Percentiles rank a stretch among this genome's conserved stretches.
These are phyloP conservation scores for Caprella mutica DNA, from an alignment of 2,888 invertebrate species.

Conservation along the genomic window DNA sequence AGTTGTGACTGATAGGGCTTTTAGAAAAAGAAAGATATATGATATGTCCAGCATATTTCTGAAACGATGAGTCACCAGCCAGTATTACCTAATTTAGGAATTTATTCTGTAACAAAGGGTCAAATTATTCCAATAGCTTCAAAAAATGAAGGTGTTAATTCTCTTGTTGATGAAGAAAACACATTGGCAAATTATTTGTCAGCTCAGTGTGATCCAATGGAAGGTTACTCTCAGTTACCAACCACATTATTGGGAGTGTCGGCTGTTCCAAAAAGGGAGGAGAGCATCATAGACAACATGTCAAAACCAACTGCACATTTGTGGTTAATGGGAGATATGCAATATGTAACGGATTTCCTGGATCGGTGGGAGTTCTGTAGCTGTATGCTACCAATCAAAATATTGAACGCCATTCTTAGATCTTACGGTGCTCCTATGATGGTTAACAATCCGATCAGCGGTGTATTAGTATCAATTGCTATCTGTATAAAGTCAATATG, in stretches of 20 bases:
- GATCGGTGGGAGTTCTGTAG: slow-evolving; percentile 19
- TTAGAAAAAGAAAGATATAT: too few species aligned
- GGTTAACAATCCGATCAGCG: slow-evolving; percentile 21
- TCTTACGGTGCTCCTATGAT: slow-evolving; percentile 19
- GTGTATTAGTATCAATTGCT: slow-evolving; percentile 7
- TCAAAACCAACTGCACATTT: background rate
- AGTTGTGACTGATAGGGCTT: too few species aligned
- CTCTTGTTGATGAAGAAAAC: too few species aligned
- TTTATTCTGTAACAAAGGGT: too few species aligned
- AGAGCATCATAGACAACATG: background rate
- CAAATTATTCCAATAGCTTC: too few species aligned
- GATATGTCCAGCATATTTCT: too few species aligned
- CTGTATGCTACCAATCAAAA: slow-evolving; percentile 12
- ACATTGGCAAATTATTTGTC: too few species aligned
- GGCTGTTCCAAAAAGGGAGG: background rate
- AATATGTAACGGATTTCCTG: slow-evolving; percentile 20
- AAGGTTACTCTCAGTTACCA: too few species aligned
- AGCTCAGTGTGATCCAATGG: too few species aligned
- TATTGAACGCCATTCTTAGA: slow-evolving; percentile 18
- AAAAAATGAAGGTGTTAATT: too few species aligned
- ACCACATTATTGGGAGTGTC: background rate
- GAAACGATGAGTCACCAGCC: too few species aligned
- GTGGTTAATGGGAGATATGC: slow-evolving; percentile 19
- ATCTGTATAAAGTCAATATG: slow-evolving; percentile 11
- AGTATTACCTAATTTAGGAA: too few species aligned